These are phyloP conservation scores for Melanaphis sacchari DNA, from an alignment of 1,140 invertebrate species.

Conservation along the genomic window DNA sequence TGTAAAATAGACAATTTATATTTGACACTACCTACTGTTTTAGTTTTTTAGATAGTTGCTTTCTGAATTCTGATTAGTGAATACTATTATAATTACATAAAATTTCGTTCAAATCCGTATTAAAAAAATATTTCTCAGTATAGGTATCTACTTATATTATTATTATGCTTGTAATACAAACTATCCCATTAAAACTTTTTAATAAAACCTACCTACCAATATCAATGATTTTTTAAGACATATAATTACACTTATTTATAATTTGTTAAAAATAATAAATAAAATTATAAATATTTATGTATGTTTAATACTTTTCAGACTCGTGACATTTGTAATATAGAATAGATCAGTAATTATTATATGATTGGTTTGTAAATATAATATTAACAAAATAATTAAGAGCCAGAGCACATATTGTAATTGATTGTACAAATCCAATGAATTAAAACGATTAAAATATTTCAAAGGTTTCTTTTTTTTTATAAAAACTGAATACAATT, in stretches of 20 bases:
- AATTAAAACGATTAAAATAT: conserved; percentile 39
- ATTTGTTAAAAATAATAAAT: not conserved
- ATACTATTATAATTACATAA: not conserved
- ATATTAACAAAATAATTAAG: not conserved
- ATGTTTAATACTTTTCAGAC: not conserved
- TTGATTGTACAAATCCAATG: conserved; percentile 39
- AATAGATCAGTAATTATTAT: not conserved
- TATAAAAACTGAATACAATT: conserved; percentile 29
- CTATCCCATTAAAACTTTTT: too few species aligned
- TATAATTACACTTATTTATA: not conserved
- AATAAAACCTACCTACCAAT: not conserved
- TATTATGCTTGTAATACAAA: too few species aligned
- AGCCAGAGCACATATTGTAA: not conserved
- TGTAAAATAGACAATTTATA: not conserved
- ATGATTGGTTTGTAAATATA: not conserved
- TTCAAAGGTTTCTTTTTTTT: conserved; percentile 48
- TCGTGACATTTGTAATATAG: not conserved
- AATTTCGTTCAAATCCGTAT: not conserved
- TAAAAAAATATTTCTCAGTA: not conserved
- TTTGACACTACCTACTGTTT: not conserved
- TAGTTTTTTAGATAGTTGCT: not conserved
- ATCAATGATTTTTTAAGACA: too few species aligned
- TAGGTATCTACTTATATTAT: not conserved
- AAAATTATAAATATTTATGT: not conserved
- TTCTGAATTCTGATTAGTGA: not conserved